These are phyloP conservation scores for Stichodactyla mertensii DNA, from an alignment of 64 coral and sea anemone genomes.

Conservation along the genomic window DNA sequence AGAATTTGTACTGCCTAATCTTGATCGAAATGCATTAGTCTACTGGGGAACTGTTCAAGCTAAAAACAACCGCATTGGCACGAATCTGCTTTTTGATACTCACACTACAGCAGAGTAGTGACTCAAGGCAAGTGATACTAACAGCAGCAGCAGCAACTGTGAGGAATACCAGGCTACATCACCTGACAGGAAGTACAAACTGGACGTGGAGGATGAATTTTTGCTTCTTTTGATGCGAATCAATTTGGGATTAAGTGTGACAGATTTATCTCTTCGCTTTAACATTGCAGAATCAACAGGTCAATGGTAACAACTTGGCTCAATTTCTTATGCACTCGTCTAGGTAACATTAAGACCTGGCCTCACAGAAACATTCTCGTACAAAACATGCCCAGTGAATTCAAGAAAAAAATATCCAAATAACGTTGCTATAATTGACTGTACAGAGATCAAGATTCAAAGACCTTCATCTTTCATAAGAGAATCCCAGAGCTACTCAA, in stretches of 20 bases:
- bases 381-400: conserved; percentile 32
- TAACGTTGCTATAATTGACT: conserved; percentile 63
- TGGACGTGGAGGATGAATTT: conserved; percentile 38
- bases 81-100: background rate
- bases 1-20: background rate
- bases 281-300: conserved; percentile 15
- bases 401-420: conserved; percentile 52
- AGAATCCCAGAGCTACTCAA: conserved; percentile 41
- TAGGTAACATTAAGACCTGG: conserved; percentile 51
- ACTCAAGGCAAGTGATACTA: background rate
- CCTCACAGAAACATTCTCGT: conserved; percentile 47
- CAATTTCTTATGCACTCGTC: conserved; percentile 36
- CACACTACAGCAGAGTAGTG: background rate
- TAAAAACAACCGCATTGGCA: conserved; percentile 1
- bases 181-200: conserved; percentile 7
- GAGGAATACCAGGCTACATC: background rate
- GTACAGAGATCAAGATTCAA: conserved; percentile 44
- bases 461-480: conserved; percentile 28
- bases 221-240: conserved; percentile 31
- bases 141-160: too few relatives aligned
- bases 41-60: conserved; percentile 23
- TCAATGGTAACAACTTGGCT: conserved; percentile 33
- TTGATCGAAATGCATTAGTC: background rate
- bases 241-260: background rate
- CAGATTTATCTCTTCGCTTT: conserved; percentile 15